Conservation (phyloP, 2,113 vertebrate genomes). For the Solenodon paradoxus region DNA sequence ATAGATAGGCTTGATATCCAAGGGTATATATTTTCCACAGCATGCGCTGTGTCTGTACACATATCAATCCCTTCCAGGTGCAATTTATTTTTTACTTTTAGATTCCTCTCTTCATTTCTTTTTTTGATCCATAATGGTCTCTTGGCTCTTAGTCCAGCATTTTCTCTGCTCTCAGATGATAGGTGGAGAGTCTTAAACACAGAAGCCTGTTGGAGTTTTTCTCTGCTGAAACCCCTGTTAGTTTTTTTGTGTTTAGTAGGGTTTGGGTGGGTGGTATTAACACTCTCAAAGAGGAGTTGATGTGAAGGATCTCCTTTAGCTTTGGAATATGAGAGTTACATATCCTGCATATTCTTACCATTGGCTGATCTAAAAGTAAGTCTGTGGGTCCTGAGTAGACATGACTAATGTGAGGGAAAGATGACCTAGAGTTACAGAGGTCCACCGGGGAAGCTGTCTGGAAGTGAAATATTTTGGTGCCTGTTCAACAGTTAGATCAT, state of each 20-base stretch:
- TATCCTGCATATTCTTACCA: not conserved
- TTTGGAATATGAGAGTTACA: not conserved
- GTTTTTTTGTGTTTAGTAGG: not conserved
- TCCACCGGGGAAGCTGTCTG: not conserved
- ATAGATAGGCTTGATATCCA: conserved; percentile 20
- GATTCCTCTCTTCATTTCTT: conserved; percentile 32
- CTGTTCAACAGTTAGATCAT: not conserved
- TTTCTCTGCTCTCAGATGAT: not conserved
- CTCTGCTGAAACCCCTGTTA: not conserved
- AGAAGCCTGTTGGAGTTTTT: not conserved
- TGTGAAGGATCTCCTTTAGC: not conserved
- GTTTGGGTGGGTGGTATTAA: not conserved
- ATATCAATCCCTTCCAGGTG: not conserved
- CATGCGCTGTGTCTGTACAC: not conserved
- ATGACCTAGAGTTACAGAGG: not conserved
- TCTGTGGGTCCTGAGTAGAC: not conserved
- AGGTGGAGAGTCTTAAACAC: not conserved
- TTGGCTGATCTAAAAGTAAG: not conserved
- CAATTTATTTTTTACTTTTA: conserved; percentile 16
- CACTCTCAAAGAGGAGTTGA: not conserved
- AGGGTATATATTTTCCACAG: not conserved
- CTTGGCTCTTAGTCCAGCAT: not conserved
- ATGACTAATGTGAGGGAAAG: not conserved
- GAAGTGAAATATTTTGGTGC: not conserved
- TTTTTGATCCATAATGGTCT: not conserved